Conservation (phyloP, 2,888 invertebrate genomes). For the Muscina levida region DNA sequence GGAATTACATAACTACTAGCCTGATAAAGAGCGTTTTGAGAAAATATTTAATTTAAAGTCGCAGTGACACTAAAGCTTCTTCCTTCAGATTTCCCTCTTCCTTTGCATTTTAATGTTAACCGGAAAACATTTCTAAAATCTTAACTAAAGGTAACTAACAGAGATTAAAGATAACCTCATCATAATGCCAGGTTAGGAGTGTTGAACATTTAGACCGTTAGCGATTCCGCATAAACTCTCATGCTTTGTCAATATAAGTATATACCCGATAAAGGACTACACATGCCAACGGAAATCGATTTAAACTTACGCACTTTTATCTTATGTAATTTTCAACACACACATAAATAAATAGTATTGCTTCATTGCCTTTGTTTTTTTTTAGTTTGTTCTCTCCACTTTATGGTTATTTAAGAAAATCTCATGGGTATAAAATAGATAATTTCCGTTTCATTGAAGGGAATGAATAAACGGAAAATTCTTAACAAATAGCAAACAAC, state of each 20-base stretch:
- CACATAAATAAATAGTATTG: slow-evolving; percentile 2
- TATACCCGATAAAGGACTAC: neutral
- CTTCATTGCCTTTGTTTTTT: neutral
- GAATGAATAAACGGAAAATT: slow-evolving; percentile 25
- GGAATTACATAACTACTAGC: too few species aligned
- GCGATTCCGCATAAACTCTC: slow-evolving; percentile 2
- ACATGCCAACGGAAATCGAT: slow-evolving; percentile 21
- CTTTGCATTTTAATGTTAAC: too few species aligned
- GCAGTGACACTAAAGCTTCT: too few species aligned
- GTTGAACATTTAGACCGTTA: slow-evolving; percentile 13
- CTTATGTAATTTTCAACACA: slow-evolving; percentile 42
- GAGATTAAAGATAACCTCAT: neutral
- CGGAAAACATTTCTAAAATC: too few species aligned
- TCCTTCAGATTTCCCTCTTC: too few species aligned
- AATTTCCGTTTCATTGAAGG: slow-evolving; percentile 58
- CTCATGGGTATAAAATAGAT: slow-evolving; percentile 56
- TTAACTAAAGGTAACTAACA: too few species aligned
- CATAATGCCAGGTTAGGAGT: slow-evolving; percentile 8
- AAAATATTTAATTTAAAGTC: too few species aligned
- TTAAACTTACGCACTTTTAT: slow-evolving; percentile 52
- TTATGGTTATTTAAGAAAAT: slow-evolving; percentile 46
- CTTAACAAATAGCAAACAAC: slow-evolving; percentile 13
- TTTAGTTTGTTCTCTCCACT: neutral
- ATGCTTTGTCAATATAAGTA: neutral
- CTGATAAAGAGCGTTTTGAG: too few species aligned